A percentile compares a stretch with the other conserved stretches of the same genome.
Conservation (phyloP, 2,888 invertebrate genomes). For the Trachelus troglodyta region DNA sequence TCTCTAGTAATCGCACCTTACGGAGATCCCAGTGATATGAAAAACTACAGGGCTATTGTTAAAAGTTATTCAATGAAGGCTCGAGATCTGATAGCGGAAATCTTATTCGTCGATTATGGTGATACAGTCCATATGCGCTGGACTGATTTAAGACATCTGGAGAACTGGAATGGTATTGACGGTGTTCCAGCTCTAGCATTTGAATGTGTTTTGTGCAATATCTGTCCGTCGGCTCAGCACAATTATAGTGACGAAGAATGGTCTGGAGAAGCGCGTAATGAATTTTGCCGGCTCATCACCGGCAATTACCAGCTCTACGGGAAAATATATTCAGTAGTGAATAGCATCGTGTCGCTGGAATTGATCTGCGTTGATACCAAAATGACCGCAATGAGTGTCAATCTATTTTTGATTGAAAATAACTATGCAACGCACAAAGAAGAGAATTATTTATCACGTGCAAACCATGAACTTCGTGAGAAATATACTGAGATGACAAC, state of each 20-base stretch:
- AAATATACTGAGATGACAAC: constrained; percentile 45
- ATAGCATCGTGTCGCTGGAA: constrained; percentile 77
- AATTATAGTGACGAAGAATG: constrained; percentile 72
- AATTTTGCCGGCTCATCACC: constrained; percentile 68
- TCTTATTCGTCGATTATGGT: constrained; percentile 86
- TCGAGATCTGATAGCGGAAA: constrained; percentile 63
- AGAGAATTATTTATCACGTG: constrained; percentile 79
- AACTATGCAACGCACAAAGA: constrained; percentile 76
- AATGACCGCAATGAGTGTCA: constrained; percentile 66
- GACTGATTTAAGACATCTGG: constrained; percentile 59
- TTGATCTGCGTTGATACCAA: constrained; percentile 63
- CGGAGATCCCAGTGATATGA: constrained; percentile 44
- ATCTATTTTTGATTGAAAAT: constrained; percentile 73
- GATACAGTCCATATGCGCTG: constrained; percentile 69
- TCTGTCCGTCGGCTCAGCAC: constrained; percentile 76
- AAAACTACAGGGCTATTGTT: constrained; percentile 43
- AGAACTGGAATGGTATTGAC: constrained; percentile 45
- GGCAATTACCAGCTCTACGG: constrained; percentile 64
- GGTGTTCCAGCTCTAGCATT: constrained; percentile 73
- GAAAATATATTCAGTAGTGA: constrained; percentile 82
- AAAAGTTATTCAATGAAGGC: constrained; percentile 29
- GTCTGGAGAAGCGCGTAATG: constrained; percentile 69
- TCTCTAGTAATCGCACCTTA: constrained; percentile 73
- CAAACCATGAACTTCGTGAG: constrained; percentile 63
- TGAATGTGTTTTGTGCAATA: constrained; percentile 77